Evolutionary conservation across 2,888 invertebrate genomes (phyloP).

Genomic region (Brachycybe producta): DNA sequence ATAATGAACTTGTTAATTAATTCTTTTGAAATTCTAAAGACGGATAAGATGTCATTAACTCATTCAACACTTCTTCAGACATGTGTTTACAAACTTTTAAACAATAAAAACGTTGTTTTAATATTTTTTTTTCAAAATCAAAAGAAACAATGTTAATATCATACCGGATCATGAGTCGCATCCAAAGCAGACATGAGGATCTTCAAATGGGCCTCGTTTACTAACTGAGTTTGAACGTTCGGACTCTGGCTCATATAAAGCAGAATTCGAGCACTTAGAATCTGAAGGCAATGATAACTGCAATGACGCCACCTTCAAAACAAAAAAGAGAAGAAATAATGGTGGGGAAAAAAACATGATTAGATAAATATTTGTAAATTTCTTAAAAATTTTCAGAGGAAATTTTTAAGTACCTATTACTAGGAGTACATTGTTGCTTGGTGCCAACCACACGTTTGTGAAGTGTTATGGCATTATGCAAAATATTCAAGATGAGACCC

Average conservation of each 20-base stretch:
- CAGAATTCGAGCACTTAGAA: conserved; percentile 45
- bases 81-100: too few relatives aligned
- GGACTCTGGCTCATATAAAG: conserved; percentile 45
- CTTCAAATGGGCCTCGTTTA: conserved; percentile 44
- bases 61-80: too few relatives aligned
- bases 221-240: conserved; percentile 41
- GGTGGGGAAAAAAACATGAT: conserved; percentile 4
- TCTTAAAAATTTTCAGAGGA: neutral
- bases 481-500: conserved; percentile 41
- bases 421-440: conserved; percentile 46
- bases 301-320: conserved; percentile 42
- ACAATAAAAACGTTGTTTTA: too few relatives aligned
- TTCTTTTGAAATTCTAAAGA: too few relatives aligned
- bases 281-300: conserved; percentile 46
- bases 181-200: conserved; percentile 46
- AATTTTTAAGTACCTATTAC: conserved; percentile 36
- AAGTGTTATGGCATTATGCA: conserved; percentile 47
- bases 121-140: too few relatives aligned
- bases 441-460: conserved; percentile 47
- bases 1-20: too few relatives aligned
- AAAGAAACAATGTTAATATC: too few relatives aligned
- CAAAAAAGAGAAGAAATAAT: neutral
- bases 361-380: conserved; percentile 5
- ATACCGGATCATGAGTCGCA: conserved; percentile 49
- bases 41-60: too few relatives aligned